Percentiles rank a stretch among this genome's conserved stretches.
phyloP scores from a whole-genome alignment of 2,797 vertebrate species.

The Periparus ater region DNA sequence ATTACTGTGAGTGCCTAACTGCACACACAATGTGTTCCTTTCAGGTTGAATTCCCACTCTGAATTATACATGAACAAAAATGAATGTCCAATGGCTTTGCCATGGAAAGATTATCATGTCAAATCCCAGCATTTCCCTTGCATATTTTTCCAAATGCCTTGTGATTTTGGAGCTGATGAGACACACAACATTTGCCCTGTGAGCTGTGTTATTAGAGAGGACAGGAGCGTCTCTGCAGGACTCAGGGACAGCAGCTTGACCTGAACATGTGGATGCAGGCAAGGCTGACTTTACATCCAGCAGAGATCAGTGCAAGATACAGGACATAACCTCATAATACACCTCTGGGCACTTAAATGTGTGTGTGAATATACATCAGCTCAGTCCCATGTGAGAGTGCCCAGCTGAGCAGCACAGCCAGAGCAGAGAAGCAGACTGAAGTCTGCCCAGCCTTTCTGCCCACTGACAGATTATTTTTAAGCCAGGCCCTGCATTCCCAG shows the following conservation, averaged over 20 bases:
- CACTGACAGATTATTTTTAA: neutral
- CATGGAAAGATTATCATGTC: neutral
- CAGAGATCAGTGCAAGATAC: neutral
- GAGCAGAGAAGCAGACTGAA: neutral
- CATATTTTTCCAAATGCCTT: neutral
- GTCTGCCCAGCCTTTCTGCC: neutral
- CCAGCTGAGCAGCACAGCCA: neutral
- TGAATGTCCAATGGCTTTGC: neutral
- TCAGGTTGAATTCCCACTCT: slow-evolving; percentile 8
- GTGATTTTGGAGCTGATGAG: neutral
- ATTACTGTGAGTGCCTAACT: neutral
- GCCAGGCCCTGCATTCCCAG: neutral
- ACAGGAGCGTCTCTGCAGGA: neutral
- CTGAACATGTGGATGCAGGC: neutral
- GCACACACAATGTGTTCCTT: neutral
- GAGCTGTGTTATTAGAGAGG: neutral
- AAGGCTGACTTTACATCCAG: neutral
- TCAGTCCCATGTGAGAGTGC: neutral
- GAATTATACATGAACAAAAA: slow-evolving; percentile 34
- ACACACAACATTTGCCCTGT: neutral
- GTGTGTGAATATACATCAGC: neutral
- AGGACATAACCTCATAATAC: too few species aligned
- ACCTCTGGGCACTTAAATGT: rapidly evolving
- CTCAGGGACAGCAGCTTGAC: neutral
- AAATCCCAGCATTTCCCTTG: neutral